Conservation (phyloP, 2,888 invertebrate genomes). For the Perizoma affinitatum region DNA sequence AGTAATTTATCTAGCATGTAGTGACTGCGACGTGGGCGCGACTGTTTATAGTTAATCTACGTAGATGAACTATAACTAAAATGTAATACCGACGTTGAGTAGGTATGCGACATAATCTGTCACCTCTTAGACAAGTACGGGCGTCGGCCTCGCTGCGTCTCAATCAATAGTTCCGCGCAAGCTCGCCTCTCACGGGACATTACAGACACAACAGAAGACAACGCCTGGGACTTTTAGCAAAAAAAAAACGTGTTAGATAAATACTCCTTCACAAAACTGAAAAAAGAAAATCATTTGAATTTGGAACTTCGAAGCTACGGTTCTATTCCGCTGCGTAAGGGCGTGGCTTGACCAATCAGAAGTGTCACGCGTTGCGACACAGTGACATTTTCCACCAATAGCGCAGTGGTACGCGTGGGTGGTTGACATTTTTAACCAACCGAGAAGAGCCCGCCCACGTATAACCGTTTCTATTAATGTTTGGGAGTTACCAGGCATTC, state of each 20-base stretch:
- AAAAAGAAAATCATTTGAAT: slow-evolving; percentile 4
- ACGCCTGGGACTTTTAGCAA: slow-evolving; percentile 15
- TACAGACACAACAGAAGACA: slow-evolving; percentile 30
- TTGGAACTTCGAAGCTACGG: slow-evolving; percentile 27
- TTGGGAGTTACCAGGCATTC: slow-evolving; percentile 26
- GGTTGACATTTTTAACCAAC: slow-evolving; percentile 76
- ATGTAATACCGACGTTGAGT: neutral
- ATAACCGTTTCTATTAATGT: slow-evolving; percentile 27
- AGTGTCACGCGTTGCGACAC: slow-evolving; percentile 76
- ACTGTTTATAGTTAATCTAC: too few relatives aligned
- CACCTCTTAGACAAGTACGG: slow-evolving; percentile 57
- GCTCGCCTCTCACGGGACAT: slow-evolving; percentile 52
- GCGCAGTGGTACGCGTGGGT: slow-evolving; percentile 50
- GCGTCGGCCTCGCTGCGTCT: slow-evolving; percentile 56
- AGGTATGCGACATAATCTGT: slow-evolving; percentile 48
- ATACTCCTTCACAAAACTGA: neutral
- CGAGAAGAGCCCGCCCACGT: slow-evolving; percentile 60
- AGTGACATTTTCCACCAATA: slow-evolving; percentile 79
- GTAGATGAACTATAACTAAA: too few relatives aligned
- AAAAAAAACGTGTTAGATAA: slow-evolving; percentile 12
- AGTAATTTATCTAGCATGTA: too few relatives aligned
- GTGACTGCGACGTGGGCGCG: too few relatives aligned
- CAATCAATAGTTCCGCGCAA: slow-evolving; percentile 75
- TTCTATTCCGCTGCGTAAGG: slow-evolving; percentile 40
- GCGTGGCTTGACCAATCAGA: slow-evolving; percentile 72